phyloP scores from a whole-genome alignment of 2,797 vertebrate species.

The Mormyrus hasselquistii region DNA sequence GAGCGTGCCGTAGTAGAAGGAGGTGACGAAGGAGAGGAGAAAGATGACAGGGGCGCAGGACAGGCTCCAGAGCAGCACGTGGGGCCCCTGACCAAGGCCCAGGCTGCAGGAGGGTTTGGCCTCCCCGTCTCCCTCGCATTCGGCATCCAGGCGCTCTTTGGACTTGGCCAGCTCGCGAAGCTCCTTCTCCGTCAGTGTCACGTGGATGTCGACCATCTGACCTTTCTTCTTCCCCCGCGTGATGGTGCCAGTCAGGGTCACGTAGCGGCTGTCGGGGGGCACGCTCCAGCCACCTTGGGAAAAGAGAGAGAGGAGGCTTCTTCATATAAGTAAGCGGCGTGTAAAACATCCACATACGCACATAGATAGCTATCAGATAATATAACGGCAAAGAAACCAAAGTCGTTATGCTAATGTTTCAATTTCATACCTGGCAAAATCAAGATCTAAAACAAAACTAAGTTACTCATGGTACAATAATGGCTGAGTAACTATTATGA shows the following conservation, averaged over 20 bases:
- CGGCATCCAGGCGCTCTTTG: slow-evolving; percentile 68
- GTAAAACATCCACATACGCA: neutral
- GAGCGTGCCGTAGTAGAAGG: slow-evolving; percentile 96
- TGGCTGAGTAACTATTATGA: neutral
- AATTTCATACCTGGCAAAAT: neutral
- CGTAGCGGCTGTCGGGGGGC: slow-evolving; percentile 86
- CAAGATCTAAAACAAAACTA: neutral
- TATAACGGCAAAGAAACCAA: neutral
- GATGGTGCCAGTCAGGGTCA: slow-evolving; percentile 96
- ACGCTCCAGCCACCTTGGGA: slow-evolving; percentile 70
- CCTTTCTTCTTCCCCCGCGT: slow-evolving; percentile 97
- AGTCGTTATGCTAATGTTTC: neutral
- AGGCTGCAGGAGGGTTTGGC: slow-evolving; percentile 67
- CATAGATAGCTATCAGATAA: neutral
- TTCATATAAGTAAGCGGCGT: too few species aligned
- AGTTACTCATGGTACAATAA: neutral
- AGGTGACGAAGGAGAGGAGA: slow-evolving; percentile 86
- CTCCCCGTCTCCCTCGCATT: slow-evolving; percentile 56
- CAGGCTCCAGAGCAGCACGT: slow-evolving; percentile 87
- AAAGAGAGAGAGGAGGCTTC: neutral
- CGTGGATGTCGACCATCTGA: slow-evolving; percentile 96
- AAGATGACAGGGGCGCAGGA: slow-evolving; percentile 85
- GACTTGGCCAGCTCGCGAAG: slow-evolving; percentile 84
- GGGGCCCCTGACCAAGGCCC: slow-evolving; percentile 78
- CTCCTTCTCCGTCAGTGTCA: slow-evolving; percentile 87